These are phyloP conservation scores for Pipistrellus pipistrellus DNA, from an alignment of 2,797 vertebrate genomes.

Conservation along the genomic window DNA sequence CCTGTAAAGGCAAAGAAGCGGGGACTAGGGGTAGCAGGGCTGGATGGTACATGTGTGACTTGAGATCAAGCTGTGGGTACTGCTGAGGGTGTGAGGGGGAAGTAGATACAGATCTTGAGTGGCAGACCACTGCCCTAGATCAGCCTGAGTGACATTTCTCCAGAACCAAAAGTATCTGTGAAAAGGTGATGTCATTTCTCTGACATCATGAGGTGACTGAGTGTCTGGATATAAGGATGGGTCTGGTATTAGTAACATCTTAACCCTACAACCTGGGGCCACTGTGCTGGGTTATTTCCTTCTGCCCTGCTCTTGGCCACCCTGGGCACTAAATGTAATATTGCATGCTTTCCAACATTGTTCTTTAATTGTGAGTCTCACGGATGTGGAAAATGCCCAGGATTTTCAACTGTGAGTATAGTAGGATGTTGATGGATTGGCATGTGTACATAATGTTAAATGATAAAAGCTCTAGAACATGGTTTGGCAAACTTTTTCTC, in stretches of 20 bases:
- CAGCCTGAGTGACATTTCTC: background rate
- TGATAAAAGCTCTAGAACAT: background rate
- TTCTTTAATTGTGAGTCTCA: constrained; percentile 42
- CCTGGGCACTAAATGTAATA: background rate
- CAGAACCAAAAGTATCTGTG: background rate
- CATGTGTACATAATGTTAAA: background rate
- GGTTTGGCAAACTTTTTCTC: background rate
- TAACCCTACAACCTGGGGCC: background rate
- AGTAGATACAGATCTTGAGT: background rate
- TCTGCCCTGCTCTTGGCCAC: background rate
- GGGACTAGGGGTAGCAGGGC: background rate
- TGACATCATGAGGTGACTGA: background rate
- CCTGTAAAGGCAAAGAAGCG: background rate
- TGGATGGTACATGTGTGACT: background rate
- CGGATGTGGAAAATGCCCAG: background rate
- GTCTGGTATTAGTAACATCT: background rate
- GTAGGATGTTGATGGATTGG: constrained; percentile 9
- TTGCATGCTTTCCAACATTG: background rate
- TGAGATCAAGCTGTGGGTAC: background rate
- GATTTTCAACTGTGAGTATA: background rate
- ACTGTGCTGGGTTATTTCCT: background rate
- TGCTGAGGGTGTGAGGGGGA: background rate
- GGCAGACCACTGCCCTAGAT: background rate
- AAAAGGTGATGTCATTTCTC: background rate
- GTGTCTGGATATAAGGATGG: background rate